Percentiles rank a stretch among this genome's conserved stretches.
Evolutionary conservation across 2,888 invertebrate species (phyloP).

Genomic region (Eristalis arbustorum): DNA sequence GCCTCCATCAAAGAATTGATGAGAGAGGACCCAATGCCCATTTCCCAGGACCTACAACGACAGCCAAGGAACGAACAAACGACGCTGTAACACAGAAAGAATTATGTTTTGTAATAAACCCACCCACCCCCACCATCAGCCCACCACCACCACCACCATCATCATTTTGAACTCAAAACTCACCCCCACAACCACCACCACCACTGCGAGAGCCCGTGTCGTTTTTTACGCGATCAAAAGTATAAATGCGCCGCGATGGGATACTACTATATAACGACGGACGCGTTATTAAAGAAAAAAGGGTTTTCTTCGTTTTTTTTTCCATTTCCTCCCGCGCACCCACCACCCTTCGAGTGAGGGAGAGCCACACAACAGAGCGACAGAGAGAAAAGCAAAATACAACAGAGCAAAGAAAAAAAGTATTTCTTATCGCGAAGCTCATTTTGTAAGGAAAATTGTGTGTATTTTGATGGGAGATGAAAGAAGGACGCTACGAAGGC

Average conservation of each 20-base stretch:
- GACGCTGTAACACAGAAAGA: slow-evolving; percentile 58
- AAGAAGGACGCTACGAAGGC: background rate
- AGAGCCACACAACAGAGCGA: background rate
- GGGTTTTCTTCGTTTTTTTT: background rate
- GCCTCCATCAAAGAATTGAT: slow-evolving; percentile 65
- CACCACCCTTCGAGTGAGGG: no score
- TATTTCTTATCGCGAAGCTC: background rate
- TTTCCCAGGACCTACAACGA: background rate
- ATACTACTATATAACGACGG: slow-evolving; percentile 13
- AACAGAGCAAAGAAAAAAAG: background rate
- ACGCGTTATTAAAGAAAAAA: background rate
- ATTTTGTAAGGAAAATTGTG: background rate
- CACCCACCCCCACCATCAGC: background rate
- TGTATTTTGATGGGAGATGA: background rate
- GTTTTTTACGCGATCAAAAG: slow-evolving; percentile 64
- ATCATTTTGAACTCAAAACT: background rate
- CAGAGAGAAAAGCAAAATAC: background rate
- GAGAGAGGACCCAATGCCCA: slow-evolving; percentile 52
- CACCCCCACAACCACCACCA: background rate
- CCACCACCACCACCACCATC: background rate
- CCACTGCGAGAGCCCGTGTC: slow-evolving; percentile 12
- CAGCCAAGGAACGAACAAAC: background rate
- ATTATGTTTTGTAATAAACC: slow-evolving; percentile 65
- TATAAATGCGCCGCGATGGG: slow-evolving; percentile 38
- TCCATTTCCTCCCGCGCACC: background rate